Evolutionary conservation across 2,113 vertebrate species (phyloP), one percentile per base, ranked within the genome.

Genomic region (Paralichthys olivaceus): DNA sequence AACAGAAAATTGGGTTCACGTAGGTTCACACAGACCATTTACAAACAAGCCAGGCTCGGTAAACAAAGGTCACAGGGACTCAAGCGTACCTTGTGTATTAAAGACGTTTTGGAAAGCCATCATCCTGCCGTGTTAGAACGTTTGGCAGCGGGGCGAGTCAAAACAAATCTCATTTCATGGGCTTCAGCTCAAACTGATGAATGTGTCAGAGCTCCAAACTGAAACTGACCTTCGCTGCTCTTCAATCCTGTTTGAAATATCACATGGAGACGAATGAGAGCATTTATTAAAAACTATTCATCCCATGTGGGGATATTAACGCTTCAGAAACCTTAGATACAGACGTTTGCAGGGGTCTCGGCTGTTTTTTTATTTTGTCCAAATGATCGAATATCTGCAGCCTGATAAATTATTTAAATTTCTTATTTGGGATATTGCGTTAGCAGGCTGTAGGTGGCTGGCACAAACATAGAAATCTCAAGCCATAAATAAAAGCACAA

Each of bases 401-500:
- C 37, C 37, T 37, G 1, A 37, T 37, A 11, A 37, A 37, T 37
- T 11, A 37, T 37, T 37, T 11, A 37, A 12, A 37, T 12, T 12
- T 37, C 37, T 37, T 12, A n/a, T n/a, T n/a, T n/a, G n/a, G n/a
- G 11, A 12, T 3, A 37, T 37, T 11, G 11, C 37, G 11, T 12
- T 0, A 37, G 2, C 37, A 3, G 37, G 2, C 37, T 51, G 66
- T 61, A 75, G 65, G 81, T 51, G 7, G 2, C 11, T 68, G 37
- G 76, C 56, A 80, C 70, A 67, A 11, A 61, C 72, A 19, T 47
- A 37, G 59, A 80, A 68, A 76, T 72, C 66, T 72, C 5, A 13
- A 51, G 75, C 56, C 75, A 66, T 84, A 86, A 88, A 89, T 84
- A 86, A 78, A 79, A 85, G 71, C 26, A 3, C 53, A 49, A 57